These are phyloP conservation scores for Drosophila arawakana DNA, from an alignment of 1,140 invertebrate genomes.

Conservation along the genomic window DNA sequence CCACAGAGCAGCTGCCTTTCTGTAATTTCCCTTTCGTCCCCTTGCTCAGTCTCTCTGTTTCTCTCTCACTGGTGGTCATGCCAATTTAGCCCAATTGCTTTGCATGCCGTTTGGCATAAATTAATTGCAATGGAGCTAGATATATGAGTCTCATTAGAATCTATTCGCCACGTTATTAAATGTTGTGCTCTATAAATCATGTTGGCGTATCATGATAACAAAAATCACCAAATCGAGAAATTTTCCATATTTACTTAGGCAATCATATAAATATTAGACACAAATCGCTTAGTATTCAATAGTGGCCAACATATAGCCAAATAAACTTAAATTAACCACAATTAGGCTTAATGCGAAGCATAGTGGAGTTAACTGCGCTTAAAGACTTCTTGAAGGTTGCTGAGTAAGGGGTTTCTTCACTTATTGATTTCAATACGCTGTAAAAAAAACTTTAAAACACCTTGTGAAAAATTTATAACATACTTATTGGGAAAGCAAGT, in stretches of 20 bases:
- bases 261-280: no score
- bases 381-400: not conserved
- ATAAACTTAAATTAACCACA: slow-evolving; percentile 8
- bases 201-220: slow-evolving; percentile 11
- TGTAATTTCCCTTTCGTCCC: not conserved
- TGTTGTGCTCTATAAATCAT: slow-evolving; percentile 59
- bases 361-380: not conserved
- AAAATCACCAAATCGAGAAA: not conserved
- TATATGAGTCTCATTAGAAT: slow-evolving; percentile 65
- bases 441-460: slow-evolving; percentile 6
- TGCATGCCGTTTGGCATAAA: slow-evolving; percentile 70
- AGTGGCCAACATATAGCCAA: no score
- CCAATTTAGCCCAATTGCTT: slow-evolving; percentile 78
- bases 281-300: no score
- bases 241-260: not conserved
- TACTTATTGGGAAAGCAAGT: not conserved
- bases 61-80: slow-evolving; percentile 49
- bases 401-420: no score
- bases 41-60: not conserved
- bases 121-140: slow-evolving; percentile 72
- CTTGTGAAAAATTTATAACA: not conserved
- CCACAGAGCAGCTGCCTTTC: not conserved
- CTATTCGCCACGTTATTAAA: slow-evolving; percentile 77
- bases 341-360: not conserved
- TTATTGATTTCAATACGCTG: not conserved